Evolutionary conservation across 2,113 vertebrate genomes (phyloP).

Genomic region (Triplophysa siluroides): DNA sequence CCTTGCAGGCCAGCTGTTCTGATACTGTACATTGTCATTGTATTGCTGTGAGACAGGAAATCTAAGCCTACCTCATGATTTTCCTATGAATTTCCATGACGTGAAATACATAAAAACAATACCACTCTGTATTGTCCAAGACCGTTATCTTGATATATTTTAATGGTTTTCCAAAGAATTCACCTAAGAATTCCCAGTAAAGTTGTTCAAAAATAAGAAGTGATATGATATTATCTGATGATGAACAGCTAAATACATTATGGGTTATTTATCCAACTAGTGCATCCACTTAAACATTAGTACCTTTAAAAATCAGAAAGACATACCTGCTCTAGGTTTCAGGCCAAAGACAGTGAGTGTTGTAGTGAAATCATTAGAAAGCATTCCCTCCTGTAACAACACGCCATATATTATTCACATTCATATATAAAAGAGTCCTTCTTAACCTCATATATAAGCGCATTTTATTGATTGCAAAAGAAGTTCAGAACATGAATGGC

Average conservation of each 20-base stretch:
- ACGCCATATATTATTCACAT: neutral
- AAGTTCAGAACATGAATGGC: too few species aligned
- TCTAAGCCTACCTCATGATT: neutral
- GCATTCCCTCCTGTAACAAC: slow-evolving; percentile 68
- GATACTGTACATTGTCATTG: neutral
- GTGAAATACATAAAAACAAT: slow-evolving; percentile 16
- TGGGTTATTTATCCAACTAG: neutral
- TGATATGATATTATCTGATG: neutral
- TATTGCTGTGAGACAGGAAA: slow-evolving; percentile 20
- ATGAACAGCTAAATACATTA: too few species aligned
- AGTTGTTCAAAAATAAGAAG: neutral
- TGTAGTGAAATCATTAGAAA: slow-evolving; percentile 69
- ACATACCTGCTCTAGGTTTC: slow-evolving; percentile 92
- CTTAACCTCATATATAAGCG: too few species aligned
- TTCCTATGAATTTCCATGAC: slow-evolving; percentile 28
- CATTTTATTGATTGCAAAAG: too few species aligned
- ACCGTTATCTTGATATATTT: neutral
- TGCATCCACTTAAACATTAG: neutral
- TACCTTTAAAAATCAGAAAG: neutral
- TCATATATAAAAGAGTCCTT: too few species aligned
- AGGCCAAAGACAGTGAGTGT: slow-evolving; percentile 86
- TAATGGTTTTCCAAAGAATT: neutral
- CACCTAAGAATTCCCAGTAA: neutral
- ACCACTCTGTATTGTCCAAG: neutral
- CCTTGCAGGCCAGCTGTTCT: neutral